Evolutionary conservation across 2,888 invertebrate species (phyloP), one percentile per base, ranked within the genome.

Genomic region (Melieria omissa): DNA sequence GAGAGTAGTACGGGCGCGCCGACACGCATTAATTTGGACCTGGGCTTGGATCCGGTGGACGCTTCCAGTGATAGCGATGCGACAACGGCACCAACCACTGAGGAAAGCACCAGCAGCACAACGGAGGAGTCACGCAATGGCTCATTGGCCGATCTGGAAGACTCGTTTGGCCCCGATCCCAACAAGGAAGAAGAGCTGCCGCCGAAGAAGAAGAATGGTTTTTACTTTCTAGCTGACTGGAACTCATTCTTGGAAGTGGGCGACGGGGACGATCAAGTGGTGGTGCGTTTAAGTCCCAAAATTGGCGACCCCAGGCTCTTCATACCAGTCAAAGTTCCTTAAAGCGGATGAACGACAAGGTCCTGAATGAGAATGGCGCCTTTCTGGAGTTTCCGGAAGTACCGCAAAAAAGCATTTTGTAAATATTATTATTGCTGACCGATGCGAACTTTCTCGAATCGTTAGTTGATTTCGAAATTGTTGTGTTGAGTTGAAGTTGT

Each of bases 171-270:
- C 60, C 89, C 91, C 4, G 84, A 86, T 75, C 89, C 89, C 0
- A 89, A 89, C 7, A 88, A 91, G 0, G 91, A 92, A 79, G 89
- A 91, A 4, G 89, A 89, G 14, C 80, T 91, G 44, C 92, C 93
- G 5, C 90, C 92, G 0, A 91, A 91, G 54, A 90, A 89, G 78
- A 91, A 90, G 79, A 94, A 92, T 73, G 95, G 95, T 0, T 92
- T 95, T 77, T 95, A 95, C 83, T 95, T 95, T 88, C 89, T 95
- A 81, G 88, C 94, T 7, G 95, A 95, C 82, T 95, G 95, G 94
- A 95, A 95, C 81, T 91, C 93, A 68, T 95, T 95, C 81, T 88
- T 95, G 16, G 94, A 95, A 86, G 94, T 95, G 4, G 95, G 95
- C 10, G 90, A 91, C 77, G 93, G 93, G 41, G 92, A 91, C 54